Conservation (phyloP, 2,888 invertebrate species). For the Myopa testacea region DNA sequence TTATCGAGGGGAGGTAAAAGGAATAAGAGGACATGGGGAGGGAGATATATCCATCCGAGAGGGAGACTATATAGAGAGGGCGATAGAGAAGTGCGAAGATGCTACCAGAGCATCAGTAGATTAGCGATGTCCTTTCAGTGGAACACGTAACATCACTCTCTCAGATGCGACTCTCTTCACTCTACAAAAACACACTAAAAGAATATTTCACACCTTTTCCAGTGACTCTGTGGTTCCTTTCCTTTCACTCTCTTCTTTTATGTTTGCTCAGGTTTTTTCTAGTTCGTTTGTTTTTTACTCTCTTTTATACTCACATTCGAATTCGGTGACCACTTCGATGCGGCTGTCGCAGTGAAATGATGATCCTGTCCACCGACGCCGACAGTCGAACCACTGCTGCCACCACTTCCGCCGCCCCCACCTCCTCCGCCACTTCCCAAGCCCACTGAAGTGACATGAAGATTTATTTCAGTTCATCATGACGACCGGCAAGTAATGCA, state of each 20-base stretch:
- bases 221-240: neutral
- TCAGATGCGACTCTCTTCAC: neutral
- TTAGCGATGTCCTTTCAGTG: no score
- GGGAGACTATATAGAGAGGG: no score
- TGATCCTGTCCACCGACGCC: conserved; percentile 54
- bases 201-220: no score
- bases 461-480: conserved; percentile 24
- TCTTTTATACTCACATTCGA: conserved; percentile 63
- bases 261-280: no score
- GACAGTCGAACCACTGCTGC: conserved; percentile 42
- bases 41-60: no score
- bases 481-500: conserved; percentile 26
- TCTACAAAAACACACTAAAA: no score
- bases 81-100: no score
- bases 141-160: neutral
- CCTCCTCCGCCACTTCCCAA: conserved; percentile 56
- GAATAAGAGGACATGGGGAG: no score
- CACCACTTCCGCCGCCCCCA: conserved; percentile 49
- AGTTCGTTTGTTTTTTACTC: neutral
- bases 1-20: no score
- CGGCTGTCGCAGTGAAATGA: conserved; percentile 60
- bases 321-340: conserved; percentile 68
- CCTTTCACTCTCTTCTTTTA: conserved; percentile 20
- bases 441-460: conserved; percentile 51
- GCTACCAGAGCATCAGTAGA: no score